Evolutionary conservation across 2,888 invertebrate genomes (phyloP), one percentile per base, ranked within the genome.

Genomic region (Tridacna crocea): DNA sequence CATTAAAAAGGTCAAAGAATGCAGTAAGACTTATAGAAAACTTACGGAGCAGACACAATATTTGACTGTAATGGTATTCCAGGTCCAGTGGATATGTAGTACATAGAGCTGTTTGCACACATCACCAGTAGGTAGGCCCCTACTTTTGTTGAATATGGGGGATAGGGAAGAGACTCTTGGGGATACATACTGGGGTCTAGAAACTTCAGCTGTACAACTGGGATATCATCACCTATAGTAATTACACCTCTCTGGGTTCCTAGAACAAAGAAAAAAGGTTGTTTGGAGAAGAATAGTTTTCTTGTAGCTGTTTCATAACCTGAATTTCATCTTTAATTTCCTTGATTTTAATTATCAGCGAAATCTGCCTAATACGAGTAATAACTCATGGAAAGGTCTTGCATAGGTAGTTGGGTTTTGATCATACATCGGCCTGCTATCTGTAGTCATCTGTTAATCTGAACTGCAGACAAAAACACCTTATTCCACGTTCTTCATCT

Each of bases 151-250:
- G 80, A 80, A 79, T 91, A 92, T 12, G 91, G 91, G 48, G 89
- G 90, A 65, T 89, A 91, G 12, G 86, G 83, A 17, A 73, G 82
- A 0, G 19, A n/a, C 12, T 89, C 88, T 74, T 89, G 85, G 17
- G 91, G 89, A 77, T 89, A 91, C 47, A 92, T 79, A 36, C 82
- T 75, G 6, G 92, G 90, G 77, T 92, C 89, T 11, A 92, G 82
- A 75, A 92, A 92, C 75, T 84, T 77, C 58, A 92, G 51, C 77
- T 88, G 87, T 3, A 84, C 87, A 0, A 92, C 83, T 15, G 88
- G 77, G 22, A 85, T 84, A 11, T 85, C 72, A 11, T 82, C 77
- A n/a, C 84, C 78, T 0, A 90, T 86, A 75, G 80, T 88, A 1
- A 91, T 78, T 36, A 92, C 90, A 26, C 90, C 91, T 75, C 89